phyloP scores from a whole-genome alignment of 2,797 vertebrate genomes.

The Perodicticus potto region DNA sequence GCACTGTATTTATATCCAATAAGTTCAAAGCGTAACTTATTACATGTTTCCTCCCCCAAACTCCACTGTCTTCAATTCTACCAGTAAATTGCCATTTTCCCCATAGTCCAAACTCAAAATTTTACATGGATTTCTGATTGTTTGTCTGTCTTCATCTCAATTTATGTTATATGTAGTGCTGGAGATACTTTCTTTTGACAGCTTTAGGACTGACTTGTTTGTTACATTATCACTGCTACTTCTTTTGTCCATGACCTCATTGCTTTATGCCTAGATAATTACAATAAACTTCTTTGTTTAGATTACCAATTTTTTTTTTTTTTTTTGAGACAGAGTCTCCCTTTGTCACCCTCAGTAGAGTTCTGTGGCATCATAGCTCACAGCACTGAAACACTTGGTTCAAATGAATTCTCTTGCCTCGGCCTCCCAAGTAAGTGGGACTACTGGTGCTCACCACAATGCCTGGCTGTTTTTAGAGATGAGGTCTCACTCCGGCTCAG shows the following conservation, averaged over 20 bases:
- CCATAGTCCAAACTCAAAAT: neutral
- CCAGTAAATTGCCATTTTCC: neutral
- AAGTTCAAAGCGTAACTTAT: neutral
- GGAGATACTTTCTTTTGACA: neutral
- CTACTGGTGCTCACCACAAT: no score
- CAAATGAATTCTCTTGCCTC: no score
- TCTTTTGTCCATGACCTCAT: neutral
- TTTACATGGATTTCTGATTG: neutral
- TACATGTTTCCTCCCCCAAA: neutral
- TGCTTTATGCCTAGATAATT: neutral
- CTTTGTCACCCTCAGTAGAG: no score
- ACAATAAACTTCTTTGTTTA: neutral
- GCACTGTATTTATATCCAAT: neutral
- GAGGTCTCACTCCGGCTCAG: no score
- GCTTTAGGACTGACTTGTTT: neutral
- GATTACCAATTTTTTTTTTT: neutral
- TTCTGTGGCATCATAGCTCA: no score
- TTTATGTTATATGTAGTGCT: neutral
- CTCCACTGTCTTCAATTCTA: neutral
- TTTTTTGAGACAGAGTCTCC: no score
- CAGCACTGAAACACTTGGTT: no score
- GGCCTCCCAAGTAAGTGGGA: no score
- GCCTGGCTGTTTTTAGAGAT: no score
- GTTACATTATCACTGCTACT: neutral
- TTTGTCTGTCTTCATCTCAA: neutral